Base-by-base conservation (phyloP, 2,888 invertebrate genomes). In the Prosapia bicincta region DNA sequence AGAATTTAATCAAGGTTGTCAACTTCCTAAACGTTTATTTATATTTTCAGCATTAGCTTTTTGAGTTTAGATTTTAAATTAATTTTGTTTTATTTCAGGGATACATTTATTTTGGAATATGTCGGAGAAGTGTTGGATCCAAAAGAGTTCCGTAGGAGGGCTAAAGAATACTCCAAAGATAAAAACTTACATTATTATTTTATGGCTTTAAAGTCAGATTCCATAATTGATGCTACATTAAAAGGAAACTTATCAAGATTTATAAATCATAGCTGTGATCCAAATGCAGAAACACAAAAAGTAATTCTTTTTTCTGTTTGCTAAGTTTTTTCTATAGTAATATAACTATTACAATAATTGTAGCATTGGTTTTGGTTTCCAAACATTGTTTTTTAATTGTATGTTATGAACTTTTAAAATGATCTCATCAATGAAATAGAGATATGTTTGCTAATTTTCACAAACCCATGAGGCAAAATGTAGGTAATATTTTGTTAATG, bases 211-310 rank as follows among this genome's bases (percentile, higher is more conserved):
- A 93, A 96, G 83, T 93, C 95, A 0, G 97, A 98, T 85, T 92
- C 94, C 78, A 92, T 96, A 75, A 99, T 99, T 77, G 99, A 99
- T 86, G 99, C 99, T 1, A 99, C 99, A 0, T 86, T 90, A 81
- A 97, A 95, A 85, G 99, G 99, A 32, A 99, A 98, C 84, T 92
- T 96, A 77, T 98, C 99, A 0, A 88, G 99, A 65, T 99, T 99
- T 83, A 98, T 99, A 81, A 99, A 99, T 85, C 99, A 99, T 84
- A 98, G 98, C 68, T 99, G 99, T 84, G 97, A 98, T 82, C 99
- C 99, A 0, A 99, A 99, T 85, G 95, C 98, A 3, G 97, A 97
- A 86, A 99, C 99, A 0, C 98, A 99, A 86, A 99, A 99, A 86
- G 89, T 88, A 80, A 74, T 80, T 71, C 26, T 68, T 5, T 30